These are phyloP conservation scores for Charanyca ferruginea DNA, from an alignment of 2,888 invertebrate species.

Conservation along the genomic window DNA sequence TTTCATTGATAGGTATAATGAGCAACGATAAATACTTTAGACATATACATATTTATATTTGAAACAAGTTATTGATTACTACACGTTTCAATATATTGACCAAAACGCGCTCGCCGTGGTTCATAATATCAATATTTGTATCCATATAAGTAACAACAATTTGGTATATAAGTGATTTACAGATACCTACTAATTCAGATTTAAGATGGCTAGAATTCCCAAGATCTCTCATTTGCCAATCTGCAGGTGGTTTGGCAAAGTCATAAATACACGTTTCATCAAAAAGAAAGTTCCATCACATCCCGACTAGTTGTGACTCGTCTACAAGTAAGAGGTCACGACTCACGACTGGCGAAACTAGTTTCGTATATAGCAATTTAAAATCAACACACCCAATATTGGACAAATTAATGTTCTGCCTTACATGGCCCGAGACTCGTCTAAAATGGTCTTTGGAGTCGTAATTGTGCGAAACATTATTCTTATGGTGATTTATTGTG, in stretches of 20 bases:
- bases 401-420: conserved; percentile 65
- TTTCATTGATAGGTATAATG: conserved; percentile 15
- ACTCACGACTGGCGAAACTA: conserved; percentile 69
- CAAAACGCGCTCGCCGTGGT: background rate
- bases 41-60: conserved; percentile 3
- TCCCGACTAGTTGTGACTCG: conserved; percentile 72
- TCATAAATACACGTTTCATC: conserved; percentile 49
- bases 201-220: background rate
- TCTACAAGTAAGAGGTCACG: conserved; percentile 76
- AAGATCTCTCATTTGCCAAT: conserved; percentile 17
- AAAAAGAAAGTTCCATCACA: conserved; percentile 75
- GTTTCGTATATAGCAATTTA: conserved; percentile 71
- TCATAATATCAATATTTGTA: conserved; percentile 1
- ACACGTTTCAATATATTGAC: conserved; percentile 18
- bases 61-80: conserved; percentile 11
- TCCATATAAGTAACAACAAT: too few relatives aligned
- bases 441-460: conserved; percentile 59
- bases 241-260: conserved; percentile 44
- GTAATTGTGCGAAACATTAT: conserved; percentile 56
- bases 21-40: conserved; percentile 11
- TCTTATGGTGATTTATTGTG: conserved; percentile 49
- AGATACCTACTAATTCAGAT: background rate
- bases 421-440: conserved; percentile 56
- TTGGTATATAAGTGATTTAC: too few relatives aligned
- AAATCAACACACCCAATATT: conserved; percentile 72